phyloP scores from a whole-genome alignment of 1,140 invertebrate species.

The Tyrophagus putrescentiae region DNA sequence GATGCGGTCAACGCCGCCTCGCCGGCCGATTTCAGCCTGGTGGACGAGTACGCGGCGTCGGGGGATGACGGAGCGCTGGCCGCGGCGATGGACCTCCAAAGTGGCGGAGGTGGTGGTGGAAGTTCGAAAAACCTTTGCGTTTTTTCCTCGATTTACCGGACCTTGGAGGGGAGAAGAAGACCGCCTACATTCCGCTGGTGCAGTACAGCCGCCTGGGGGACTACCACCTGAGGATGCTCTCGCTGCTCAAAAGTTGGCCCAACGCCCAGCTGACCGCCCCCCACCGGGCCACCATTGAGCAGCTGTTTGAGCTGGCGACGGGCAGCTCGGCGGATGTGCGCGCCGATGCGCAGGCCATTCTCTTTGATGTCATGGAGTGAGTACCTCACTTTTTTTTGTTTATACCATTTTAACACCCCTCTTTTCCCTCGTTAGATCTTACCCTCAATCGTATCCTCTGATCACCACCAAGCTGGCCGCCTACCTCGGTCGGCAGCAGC shows the following conservation, averaged over 20 bases:
- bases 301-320: conserved; percentile 47
- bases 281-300: conserved; percentile 45
- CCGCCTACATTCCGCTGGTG: neutral
- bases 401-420: too few relatives aligned
- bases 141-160: neutral
- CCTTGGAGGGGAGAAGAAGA: neutral
- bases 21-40: neutral
- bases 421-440: too few relatives aligned
- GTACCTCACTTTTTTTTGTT: too few relatives aligned
- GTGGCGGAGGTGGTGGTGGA: too few relatives aligned
- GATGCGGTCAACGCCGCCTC: conserved; percentile 26
- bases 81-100: neutral
- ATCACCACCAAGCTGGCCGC: conserved; percentile 45
- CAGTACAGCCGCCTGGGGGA: neutral
- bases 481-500: conserved; percentile 41
- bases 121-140: too few relatives aligned
- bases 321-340: conserved; percentile 55
- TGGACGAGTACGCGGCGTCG: neutral
- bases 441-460: conserved; percentile 44
- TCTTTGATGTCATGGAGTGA: conserved; percentile 39
- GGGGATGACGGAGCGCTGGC: too few relatives aligned
- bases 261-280: conserved; percentile 35
- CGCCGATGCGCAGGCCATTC: conserved; percentile 43
- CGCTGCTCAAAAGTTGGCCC: neutral
- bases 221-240: neutral